Evolutionary conservation across 30 jellyfish, hydroid and myxozoan species (phyloP), one percentile per base, ranked within the genome.

Genomic region (Morbakka virulenta): DNA sequence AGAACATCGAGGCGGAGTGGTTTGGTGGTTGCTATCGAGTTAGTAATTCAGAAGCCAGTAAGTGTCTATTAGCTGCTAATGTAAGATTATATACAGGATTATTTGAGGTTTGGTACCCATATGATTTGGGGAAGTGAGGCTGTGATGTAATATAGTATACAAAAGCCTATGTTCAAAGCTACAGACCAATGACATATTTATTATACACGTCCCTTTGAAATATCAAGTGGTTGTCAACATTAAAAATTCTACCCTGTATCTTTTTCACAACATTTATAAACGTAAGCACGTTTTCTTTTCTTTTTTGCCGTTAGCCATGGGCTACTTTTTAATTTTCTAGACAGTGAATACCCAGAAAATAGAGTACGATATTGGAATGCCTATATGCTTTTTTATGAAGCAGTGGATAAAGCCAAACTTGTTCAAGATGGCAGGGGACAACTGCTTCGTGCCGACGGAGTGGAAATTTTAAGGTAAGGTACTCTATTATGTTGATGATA

Each of bases 311-410:
- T n/a, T n/a, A n/a, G n/a, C n/a, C n/a, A n/a, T n/a, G n/a, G n/a
- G n/a, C n/a, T n/a, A n/a, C n/a, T n/a, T n/a, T n/a, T n/a, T n/a
- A n/a, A 11, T 69, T 3, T 71, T 73, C 20, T 36, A 93, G 99
- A 86, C 72, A 86, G 91, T 61, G 96, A 93, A 72, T 93, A 86
- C 61, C 99, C 99, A 0, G 99, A 86, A 67, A 81, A 87, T 28
- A 92, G 99, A n/a, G 74, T 77, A 4, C 97, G 99, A 29, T 67
- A 81, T 49, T 93, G 99, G 99, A 93, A 93, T 72, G 99, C 94
- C 2, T 93, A 93, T 51, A 81, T 93, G 97, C 69, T 93, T 76
- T 93, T 93, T 77, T 93, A 93, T 51, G 99, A 93, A 50, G 93
- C 97, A 22, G 87, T 87, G 77, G 99, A 93, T 64, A 93, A 93